Evolutionary conservation across 2,113 vertebrate species (phyloP), one percentile per base, ranked within the genome.

Genomic region (Mirounga angustirostris): DNA sequence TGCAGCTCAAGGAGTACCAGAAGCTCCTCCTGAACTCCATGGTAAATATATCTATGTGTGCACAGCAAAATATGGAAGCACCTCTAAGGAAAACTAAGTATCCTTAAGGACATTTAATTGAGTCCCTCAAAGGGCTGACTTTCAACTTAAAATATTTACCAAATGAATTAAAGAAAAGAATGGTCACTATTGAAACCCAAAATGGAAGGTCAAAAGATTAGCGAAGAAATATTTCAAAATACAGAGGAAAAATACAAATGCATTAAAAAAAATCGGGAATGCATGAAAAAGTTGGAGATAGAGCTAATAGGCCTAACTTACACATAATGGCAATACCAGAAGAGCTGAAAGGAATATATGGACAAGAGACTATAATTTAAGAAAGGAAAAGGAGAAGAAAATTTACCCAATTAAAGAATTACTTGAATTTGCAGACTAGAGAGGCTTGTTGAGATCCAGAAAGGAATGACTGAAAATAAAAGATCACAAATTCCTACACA

Each of bases 221-320:
- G 11, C 30, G 43, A 73, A 89, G 19, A 89, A 30, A 84, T 94
- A 26, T 84, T 87, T 93, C 61, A 78, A 87, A 94, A 54, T 40
- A 79, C 10, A 58, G 15, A 13, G 5, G 6, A 67, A 93, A 61
- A 59, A 61, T 26, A 69, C 14, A 63, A 61, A 95, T 5, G 16
- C n/a, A 69, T 86, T 26, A 14, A 63, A 85, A 94, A 83, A 18
- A 2, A 63, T 54, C 52, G 18, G 26, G 28, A 92, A 71, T 43
- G 40, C 16, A 28, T 5, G 26, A 81, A 73, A 91, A 90, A 46
- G 8, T 52, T 76, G 22, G 26, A 91, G 21, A 65, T 69, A 63
- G 16, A 50, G 71, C 16, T 67, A 76, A 86, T n/a, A 91, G 59
- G 78, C 63, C 28, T 16, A 65, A 33, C 13, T 65, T 82, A 88